Conservation (phyloP, 2,113 vertebrate genomes). For the Chamaea fasciata region DNA sequence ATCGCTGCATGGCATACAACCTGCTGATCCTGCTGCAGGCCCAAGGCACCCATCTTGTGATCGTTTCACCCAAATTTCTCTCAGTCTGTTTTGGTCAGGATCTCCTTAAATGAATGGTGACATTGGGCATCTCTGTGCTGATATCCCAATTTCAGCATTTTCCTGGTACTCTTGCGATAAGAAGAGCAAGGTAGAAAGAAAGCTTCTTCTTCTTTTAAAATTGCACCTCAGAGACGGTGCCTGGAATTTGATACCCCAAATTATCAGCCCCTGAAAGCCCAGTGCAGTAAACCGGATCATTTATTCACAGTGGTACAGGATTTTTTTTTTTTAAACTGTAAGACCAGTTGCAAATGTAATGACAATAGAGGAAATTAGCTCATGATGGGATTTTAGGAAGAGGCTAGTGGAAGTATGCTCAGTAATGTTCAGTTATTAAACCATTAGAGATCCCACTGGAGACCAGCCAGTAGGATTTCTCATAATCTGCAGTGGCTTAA, state of each 20-base stretch:
- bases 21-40: not conserved
- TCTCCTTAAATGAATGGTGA: not conserved
- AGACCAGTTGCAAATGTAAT: slow-evolving; percentile 65
- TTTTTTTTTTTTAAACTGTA: not conserved
- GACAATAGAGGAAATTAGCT: slow-evolving; percentile 63
- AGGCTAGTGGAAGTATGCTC: slow-evolving; percentile 51
- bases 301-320: not conserved
- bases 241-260: not conserved
- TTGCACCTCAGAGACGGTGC: not conserved
- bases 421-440: slow-evolving; percentile 55
- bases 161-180: not conserved
- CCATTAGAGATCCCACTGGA: slow-evolving; percentile 51
- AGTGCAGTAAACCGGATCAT: not conserved
- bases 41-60: accelerated
- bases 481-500: slow-evolving; percentile 25
- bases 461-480: slow-evolving; percentile 35
- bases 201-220: not conserved
- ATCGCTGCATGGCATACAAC: accelerated
- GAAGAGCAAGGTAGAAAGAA: not conserved
- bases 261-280: not conserved
- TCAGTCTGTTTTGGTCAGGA: not conserved
- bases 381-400: slow-evolving; percentile 50
- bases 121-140: not conserved
- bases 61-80: not conserved
- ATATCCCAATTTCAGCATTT: not conserved